Evolutionary conservation across 2,113 vertebrate species (phyloP), one percentile per base, ranked within the genome.

Genomic region (Panurus biarmicus): DNA sequence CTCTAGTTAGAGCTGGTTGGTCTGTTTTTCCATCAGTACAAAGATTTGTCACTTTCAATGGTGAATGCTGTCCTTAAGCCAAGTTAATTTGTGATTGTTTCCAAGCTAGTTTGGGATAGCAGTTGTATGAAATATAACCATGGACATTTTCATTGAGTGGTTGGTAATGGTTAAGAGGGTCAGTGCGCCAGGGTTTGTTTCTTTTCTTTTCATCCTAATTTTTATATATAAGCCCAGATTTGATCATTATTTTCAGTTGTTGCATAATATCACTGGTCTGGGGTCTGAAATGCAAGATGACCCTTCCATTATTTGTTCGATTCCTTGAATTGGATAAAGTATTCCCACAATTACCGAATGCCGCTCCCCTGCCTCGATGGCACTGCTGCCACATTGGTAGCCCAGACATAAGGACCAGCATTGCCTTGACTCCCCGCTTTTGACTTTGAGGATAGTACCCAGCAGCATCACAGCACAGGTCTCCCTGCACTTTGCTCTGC

Each of bases 381-480:
- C 14, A 3, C 23, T 0, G 0, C 62, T 79, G 36, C 53, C 15
- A 0, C 3, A 0, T 47, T n/a, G 31, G 42, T 58, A 74, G 44
- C 33, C n/a, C 62, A 29, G 42, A 25, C 20, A 4, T 1, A 40
- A 61, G 29, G 50, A 36, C 5, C 31, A 50, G 3, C 53, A 5
- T 20, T n/a, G 18, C 12, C 69, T 72, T 64, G 20, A 25, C 25
- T 75, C 29, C 77, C 6, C 14, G 29, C 67, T 66, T 51, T 40
- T 75, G 57, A 3, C 18, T n/a, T 42, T 83, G 54, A 40, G 54
- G 33, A 9, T 19, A 4, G 20, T 20, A 6, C 40, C 31, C 50
- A 54, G 71, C 14, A 28, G 62, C 71, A 33, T 26, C 4, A 1
- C 40, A 56, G 36, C 70, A 13, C 36, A 45, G 54, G 36, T 50